Percentiles rank a stretch among this genome's conserved stretches.
Conservation (phyloP, 2,888 invertebrate genomes). For the Tetropium fuscum region DNA sequence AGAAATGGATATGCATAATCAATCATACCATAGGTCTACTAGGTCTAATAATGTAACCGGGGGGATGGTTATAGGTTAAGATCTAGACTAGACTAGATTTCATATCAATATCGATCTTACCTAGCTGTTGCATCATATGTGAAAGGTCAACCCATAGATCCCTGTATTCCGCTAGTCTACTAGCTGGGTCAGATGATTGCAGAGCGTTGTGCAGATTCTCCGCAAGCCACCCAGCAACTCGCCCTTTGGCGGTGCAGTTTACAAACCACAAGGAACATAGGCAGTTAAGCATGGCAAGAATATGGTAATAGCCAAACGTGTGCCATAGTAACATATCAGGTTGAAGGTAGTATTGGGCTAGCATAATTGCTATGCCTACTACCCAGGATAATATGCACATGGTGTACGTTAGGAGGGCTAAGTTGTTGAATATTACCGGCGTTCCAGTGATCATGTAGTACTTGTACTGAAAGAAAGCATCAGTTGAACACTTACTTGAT, state of each 20-base stretch:
- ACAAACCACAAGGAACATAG: slow-evolving; percentile 77
- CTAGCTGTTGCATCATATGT: slow-evolving; percentile 83
- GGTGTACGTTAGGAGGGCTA: slow-evolving; percentile 73
- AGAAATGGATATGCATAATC: no score
- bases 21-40: no score
- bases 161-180: slow-evolving; percentile 75
- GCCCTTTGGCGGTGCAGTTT: slow-evolving; percentile 63
- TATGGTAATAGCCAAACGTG: slow-evolving; percentile 79
- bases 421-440: slow-evolving; percentile 75
- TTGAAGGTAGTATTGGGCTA: slow-evolving; percentile 78
- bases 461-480: slow-evolving; percentile 67
- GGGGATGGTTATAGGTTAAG: no score
- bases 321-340: slow-evolving; percentile 80
- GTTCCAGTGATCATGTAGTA: slow-evolving; percentile 73
- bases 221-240: slow-evolving; percentile 72
- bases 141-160: slow-evolving; percentile 76
- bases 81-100: no score
- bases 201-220: slow-evolving; percentile 74
- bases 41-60: no score
- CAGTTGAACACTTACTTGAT: no score
- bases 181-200: slow-evolving; percentile 73
- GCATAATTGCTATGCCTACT: slow-evolving; percentile 73
- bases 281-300: slow-evolving; percentile 80
- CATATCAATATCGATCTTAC: no score
- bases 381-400: slow-evolving; percentile 77